Percentiles rank a stretch among this genome's conserved stretches.
Conservation (phyloP, 2,888 invertebrate genomes). For the Lepidocyrtoides sp. region DNA sequence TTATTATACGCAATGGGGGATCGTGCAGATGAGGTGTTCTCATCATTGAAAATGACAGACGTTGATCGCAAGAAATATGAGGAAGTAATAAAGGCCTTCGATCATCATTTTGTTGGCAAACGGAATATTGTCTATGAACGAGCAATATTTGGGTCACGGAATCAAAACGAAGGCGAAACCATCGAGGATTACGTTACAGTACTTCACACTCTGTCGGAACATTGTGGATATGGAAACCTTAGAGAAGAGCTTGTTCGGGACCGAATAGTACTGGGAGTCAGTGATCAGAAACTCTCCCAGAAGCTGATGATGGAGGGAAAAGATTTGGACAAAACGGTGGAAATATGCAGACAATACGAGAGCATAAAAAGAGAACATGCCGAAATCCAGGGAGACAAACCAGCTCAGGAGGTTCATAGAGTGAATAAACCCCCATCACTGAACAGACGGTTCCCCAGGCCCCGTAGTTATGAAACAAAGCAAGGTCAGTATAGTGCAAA, state of each 20-base stretch:
- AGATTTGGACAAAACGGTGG: slow-evolving; percentile 65
- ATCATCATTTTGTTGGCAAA: slow-evolving; percentile 10
- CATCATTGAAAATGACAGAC: background rate
- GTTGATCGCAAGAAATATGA: background rate
- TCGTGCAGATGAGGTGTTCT: slow-evolving; percentile 55
- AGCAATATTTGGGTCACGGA: background rate
- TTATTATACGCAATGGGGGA: slow-evolving; percentile 69
- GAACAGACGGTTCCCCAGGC: no score
- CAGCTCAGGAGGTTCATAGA: no score
- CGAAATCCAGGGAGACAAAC: slow-evolving; percentile 18
- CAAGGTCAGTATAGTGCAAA: background rate
- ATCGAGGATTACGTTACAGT: slow-evolving; percentile 78
- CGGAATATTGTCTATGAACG: background rate
- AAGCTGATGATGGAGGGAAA: no score
- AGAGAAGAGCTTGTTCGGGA: slow-evolving; percentile 81
- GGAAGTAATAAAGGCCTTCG: background rate
- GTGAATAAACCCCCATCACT: no score
- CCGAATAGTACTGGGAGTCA: slow-evolving; percentile 81
- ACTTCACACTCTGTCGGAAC: background rate
- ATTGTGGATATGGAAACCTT: slow-evolving; percentile 68
- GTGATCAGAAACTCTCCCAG: slow-evolving; percentile 73
- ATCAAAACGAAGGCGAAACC: slow-evolving; percentile 69
- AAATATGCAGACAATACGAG: slow-evolving; percentile 65
- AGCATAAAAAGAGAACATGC: slow-evolving; percentile 54
- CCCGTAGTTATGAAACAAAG: no score